Evolutionary conservation across 2,888 invertebrate genomes (phyloP), one percentile per base, ranked within the genome.

Genomic region (Tribolium freemani): DNA sequence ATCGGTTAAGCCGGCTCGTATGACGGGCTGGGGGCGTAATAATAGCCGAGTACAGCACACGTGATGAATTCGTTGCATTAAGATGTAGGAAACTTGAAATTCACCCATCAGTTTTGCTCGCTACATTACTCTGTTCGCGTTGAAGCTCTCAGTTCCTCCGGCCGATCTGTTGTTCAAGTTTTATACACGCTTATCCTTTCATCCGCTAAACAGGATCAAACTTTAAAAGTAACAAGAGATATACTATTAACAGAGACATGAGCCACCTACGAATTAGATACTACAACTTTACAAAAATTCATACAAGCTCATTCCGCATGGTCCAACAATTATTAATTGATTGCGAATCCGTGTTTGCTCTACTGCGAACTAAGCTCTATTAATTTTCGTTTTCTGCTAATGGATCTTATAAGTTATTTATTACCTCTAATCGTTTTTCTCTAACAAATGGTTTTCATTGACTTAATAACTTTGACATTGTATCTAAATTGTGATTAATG

Each of bases 21-120:
- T 73, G 66, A 66, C 44, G 66, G 46, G 9, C 45, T 26, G 69
- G 71, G 50, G 69, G 70, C 44, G 77, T 79, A 81, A 82, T 83
- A 83, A 83, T 80, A 78, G 80, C 78, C 80, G 80, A 79, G 78
- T 78, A 79, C 78, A 79, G 81, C 79, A 79, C 76, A 81, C 78
- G 82, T 84, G 84, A 84, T 84, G 83, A 84, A 84, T 84, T 80
- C 56, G 82, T 80, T 82, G 83, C 83, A 83, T 84, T 84, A 84
- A 84, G 83, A 82, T 80, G 84, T 82, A 83, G 83, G 82, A 80
- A 84, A 84, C 84, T 84, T 83, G 83, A 83, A 84, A 83, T 84
- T 83, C 81, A 83, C 83, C 83, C 84, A 84, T 84, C 84, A 84
- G 84, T 84, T 84, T 83, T 81, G 78, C 82, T 82, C 83, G 84